Percentiles rank a stretch among this genome's conserved stretches.
Evolutionary conservation across 2,888 invertebrate species (phyloP).

Genomic region (Sminthurides aquaticus): DNA sequence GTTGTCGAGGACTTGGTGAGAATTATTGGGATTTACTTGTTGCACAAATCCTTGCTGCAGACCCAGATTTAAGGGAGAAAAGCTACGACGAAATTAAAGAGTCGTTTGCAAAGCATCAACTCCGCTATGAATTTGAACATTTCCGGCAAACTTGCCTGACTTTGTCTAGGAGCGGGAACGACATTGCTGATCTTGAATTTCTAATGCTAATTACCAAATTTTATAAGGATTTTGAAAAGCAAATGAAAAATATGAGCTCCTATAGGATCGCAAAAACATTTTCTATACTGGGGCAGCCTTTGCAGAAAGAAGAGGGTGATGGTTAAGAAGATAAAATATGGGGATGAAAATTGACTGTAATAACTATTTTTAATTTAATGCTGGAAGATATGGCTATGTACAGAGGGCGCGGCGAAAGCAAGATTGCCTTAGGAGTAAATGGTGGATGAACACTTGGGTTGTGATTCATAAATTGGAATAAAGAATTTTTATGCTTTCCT

Average conservation of each 20-base stretch:
- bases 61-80: background rate
- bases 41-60: conserved; percentile 4
- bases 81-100: conserved; percentile 14
- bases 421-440: too few species aligned
- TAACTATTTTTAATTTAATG: too few species aligned
- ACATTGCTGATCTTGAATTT: conserved; percentile 8
- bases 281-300: background rate
- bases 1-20: background rate
- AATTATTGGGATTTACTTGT: conserved; percentile 19
- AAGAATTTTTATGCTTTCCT: too few species aligned
- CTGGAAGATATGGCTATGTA: too few species aligned
- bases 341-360: too few species aligned
- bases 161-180: background rate
- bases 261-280: conserved; percentile 21
- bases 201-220: conserved; percentile 2
- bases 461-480: too few species aligned
- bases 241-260: conserved; percentile 20
- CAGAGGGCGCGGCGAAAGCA: too few species aligned
- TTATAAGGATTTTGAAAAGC: conserved; percentile 15
- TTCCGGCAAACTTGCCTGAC: conserved; percentile 13
- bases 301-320: conserved; percentile 11
- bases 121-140: conserved; percentile 16
- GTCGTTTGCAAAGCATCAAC: conserved; percentile 13
- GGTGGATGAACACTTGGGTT: too few species aligned
- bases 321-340: conserved; percentile 7